Conservation (phyloP, 2,888 invertebrate genomes). For the Apamea crenata region DNA sequence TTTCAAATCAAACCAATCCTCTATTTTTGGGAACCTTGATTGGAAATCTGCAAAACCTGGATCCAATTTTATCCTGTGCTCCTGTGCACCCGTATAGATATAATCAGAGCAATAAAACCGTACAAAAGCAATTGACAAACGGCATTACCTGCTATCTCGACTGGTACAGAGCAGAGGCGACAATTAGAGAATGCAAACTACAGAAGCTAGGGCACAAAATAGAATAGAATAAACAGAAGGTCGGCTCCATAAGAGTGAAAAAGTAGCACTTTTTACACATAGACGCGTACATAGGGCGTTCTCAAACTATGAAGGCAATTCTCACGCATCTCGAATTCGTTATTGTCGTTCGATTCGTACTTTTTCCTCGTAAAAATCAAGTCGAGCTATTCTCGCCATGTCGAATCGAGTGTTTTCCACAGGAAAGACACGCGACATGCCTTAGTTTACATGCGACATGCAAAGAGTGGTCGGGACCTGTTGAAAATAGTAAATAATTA, state of each 20-base stretch:
- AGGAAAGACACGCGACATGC: too few relatives aligned
- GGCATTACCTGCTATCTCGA: slow-evolving; percentile 60
- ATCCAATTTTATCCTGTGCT: slow-evolving; percentile 25
- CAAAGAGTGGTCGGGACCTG: not conserved
- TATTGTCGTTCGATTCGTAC: not conserved
- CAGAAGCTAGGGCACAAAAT: slow-evolving; percentile 31
- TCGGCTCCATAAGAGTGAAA: not conserved
- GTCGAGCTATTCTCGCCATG: too few relatives aligned
- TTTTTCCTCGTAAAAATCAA: not conserved
- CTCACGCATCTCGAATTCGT: not conserved
- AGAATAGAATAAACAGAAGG: slow-evolving; percentile 26
- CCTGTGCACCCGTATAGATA: slow-evolving; percentile 35
- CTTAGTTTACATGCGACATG: not conserved
- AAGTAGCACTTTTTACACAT: not conserved
- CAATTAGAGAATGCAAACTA: slow-evolving; percentile 74
- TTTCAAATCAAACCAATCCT: slow-evolving; percentile 15
- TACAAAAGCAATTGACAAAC: slow-evolving; percentile 63
- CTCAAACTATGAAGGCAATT: not conserved
- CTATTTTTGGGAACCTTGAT: slow-evolving; percentile 25
- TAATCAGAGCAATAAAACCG: slow-evolving; percentile 61
- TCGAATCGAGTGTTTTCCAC: not conserved
- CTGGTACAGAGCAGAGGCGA: slow-evolving; percentile 66
- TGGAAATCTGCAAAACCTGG: slow-evolving; percentile 20
- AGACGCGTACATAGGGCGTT: not conserved
- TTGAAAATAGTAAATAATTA: too few relatives aligned